Evolutionary conservation across 2,888 invertebrate genomes (phyloP).

Genomic region (Embidobia sp.): DNA sequence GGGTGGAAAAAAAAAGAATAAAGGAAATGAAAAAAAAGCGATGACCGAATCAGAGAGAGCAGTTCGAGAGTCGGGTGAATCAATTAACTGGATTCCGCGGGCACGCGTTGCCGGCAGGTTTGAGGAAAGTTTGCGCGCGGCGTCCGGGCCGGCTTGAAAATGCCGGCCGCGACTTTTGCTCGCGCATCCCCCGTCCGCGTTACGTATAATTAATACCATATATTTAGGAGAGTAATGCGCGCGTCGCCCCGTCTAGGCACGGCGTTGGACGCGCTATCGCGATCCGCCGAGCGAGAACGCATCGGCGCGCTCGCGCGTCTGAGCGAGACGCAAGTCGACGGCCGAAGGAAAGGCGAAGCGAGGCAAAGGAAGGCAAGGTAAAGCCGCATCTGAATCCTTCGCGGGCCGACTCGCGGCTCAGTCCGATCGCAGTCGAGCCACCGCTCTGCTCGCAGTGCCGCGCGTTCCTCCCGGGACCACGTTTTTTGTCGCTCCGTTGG

Average conservation of each 20-base stretch:
- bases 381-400: conserved; percentile 76
- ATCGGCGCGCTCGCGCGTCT: conserved; percentile 60
- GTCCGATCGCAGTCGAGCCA: conserved; percentile 75
- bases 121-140: too few species aligned
- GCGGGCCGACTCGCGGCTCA: conserved; percentile 71
- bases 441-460: conserved; percentile 70
- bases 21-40: too few species aligned
- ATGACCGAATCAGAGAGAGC: too few species aligned
- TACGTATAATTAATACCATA: conserved; percentile 60
- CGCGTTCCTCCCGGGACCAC: conserved; percentile 21
- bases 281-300: conserved; percentile 71
- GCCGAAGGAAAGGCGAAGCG: conserved; percentile 67
- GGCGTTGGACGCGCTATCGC: conserved; percentile 71
- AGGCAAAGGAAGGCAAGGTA: conserved; percentile 70
- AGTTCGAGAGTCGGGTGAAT: too few species aligned
- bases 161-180: too few species aligned
- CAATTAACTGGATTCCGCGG: too few species aligned
- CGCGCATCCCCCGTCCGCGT: too few species aligned
- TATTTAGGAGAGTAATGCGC: conserved; percentile 62
- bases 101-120: too few species aligned
- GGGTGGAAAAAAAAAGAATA: too few species aligned
- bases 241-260: conserved; percentile 66
- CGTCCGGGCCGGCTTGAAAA: too few species aligned
- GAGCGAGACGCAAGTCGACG: conserved; percentile 64
- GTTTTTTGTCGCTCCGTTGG: conserved; percentile 19